Percentiles rank a stretch among this genome's conserved stretches.
Conservation (phyloP, 2,888 invertebrate genomes). For the Eupeodes luniger region DNA sequence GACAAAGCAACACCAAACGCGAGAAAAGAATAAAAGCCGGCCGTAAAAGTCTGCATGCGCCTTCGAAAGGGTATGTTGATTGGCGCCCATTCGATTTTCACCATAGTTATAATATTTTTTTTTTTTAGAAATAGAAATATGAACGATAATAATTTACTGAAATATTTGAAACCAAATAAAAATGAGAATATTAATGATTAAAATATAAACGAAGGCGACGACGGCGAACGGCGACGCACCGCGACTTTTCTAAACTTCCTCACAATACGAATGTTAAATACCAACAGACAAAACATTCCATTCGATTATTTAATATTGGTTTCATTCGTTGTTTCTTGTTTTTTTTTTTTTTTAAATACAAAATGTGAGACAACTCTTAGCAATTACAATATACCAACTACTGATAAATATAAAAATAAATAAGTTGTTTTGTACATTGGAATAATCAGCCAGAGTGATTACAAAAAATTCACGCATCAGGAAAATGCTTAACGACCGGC, state of each 20-base stretch:
- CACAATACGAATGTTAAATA: not conserved
- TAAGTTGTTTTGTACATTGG: not conserved
- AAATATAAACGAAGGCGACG: not conserved
- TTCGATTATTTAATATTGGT: not conserved
- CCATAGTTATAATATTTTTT: conserved; percentile 11
- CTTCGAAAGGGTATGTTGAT: conserved; percentile 90
- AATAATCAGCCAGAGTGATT: not conserved
- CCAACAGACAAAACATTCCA: conserved; percentile 8
- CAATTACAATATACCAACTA: not conserved
- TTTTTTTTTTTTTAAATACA: not conserved
- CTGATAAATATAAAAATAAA: conserved; percentile 26
- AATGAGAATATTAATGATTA: not conserved
- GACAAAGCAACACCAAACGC: conserved; percentile 87
- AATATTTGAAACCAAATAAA: not conserved
- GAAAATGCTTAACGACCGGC: not conserved
- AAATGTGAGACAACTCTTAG: not conserved
- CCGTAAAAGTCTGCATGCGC: conserved; percentile 93
- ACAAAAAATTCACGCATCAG: not conserved
- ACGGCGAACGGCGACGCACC: too few relatives aligned
- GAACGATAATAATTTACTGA: not conserved
- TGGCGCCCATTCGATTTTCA: conserved; percentile 95
- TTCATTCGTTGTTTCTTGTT: not conserved
- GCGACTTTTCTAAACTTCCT: conserved; percentile 1
- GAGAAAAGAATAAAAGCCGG: conserved; percentile 89
- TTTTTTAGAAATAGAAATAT: not conserved